Percentiles rank a stretch among this genome's conserved stretches.
Evolutionary conservation across 2,888 invertebrate genomes (phyloP).

Genomic region (Eupithecia subumbrata): DNA sequence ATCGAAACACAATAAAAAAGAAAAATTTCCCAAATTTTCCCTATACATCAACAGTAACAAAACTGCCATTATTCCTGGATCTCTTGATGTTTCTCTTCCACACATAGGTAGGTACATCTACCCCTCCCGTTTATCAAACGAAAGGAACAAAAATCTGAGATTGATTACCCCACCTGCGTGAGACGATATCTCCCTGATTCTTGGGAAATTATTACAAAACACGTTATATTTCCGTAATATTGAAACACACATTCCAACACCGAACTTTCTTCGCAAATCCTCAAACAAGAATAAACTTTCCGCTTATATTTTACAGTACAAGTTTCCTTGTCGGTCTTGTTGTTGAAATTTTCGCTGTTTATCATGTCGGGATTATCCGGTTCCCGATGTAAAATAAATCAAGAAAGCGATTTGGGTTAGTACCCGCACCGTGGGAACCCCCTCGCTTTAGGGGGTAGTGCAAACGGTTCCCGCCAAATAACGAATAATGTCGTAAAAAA

Average conservation of each 20-base stretch:
- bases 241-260: conserved; percentile 29
- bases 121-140: conserved; percentile 22
- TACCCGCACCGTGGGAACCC: conserved; percentile 14
- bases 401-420: conserved; percentile 44
- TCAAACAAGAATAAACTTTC: conserved; percentile 27
- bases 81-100: conserved; percentile 41
- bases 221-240: conserved; percentile 21
- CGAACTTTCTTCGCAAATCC: conserved; percentile 11
- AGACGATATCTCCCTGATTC: conserved; percentile 41
- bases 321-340: conserved; percentile 24
- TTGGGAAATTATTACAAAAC: conserved; percentile 22
- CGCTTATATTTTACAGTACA: conserved; percentile 12
- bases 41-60: conserved; percentile 32
- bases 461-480: conserved; percentile 34
- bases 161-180: conserved; percentile 60
- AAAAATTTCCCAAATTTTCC: conserved; percentile 30
- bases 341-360: conserved; percentile 36
- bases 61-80: conserved; percentile 51
- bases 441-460: conserved; percentile 12
- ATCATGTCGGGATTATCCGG: conserved; percentile 45
- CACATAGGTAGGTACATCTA: conserved; percentile 6
- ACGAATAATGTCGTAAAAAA: conserved; percentile 26
- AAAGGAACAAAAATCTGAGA: conserved; percentile 57
- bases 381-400: conserved; percentile 45
- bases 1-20: conserved; percentile 29